Percentiles rank a stretch among this genome's conserved stretches.
phyloP scores from a whole-genome alignment of 2,113 vertebrate species.

The Nipponia nippon region DNA sequence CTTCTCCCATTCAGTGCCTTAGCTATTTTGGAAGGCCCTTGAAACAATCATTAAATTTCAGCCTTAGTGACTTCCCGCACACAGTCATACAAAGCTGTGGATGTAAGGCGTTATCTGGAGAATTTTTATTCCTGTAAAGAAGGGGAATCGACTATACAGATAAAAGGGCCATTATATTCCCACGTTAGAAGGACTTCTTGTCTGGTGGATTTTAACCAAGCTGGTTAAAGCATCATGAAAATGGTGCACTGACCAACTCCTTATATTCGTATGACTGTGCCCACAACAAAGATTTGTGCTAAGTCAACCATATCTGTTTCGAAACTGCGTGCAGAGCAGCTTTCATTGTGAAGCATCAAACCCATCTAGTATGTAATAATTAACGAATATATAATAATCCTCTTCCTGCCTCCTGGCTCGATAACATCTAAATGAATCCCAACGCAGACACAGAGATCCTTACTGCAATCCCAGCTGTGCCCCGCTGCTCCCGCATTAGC shows the following conservation, averaged over 20 bases:
- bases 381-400: background rate
- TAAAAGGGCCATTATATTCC: slow-evolving; percentile 35
- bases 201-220: slow-evolving; percentile 37
- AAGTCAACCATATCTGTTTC: background rate
- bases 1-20: background rate
- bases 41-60: background rate
- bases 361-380: background rate
- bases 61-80: background rate
- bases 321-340: background rate
- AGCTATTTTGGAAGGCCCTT: background rate
- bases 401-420: background rate
- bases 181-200: slow-evolving; percentile 41
- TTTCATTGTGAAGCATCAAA: background rate
- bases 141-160: background rate
- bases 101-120: background rate
- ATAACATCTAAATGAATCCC: background rate
- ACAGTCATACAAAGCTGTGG: background rate
- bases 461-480: background rate
- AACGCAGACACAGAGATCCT: background rate
- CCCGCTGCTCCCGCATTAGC: background rate
- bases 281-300: slow-evolving; percentile 3
- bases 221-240: slow-evolving; percentile 32
- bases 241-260: background rate
- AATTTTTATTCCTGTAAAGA: slow-evolving; percentile 12
- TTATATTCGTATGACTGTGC: background rate